Conservation (phyloP, 2,797 vertebrate species). For the Falco concolor region DNA sequence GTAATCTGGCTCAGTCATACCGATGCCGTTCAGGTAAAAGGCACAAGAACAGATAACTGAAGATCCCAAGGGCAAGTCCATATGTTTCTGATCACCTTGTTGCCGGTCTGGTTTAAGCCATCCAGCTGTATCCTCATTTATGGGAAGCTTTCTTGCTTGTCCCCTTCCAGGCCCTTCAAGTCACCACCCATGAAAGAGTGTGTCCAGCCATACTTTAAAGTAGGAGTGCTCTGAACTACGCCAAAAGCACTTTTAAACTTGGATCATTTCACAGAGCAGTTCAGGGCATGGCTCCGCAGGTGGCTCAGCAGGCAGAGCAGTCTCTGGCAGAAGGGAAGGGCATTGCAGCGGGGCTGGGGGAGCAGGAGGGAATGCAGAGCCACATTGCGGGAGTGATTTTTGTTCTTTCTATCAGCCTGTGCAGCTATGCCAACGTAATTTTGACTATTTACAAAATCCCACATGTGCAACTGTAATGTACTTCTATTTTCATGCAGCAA, state of each 20-base stretch:
- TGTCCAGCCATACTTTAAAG: neutral
- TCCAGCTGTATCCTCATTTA: neutral
- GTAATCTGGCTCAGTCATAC: neutral
- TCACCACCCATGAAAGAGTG: neutral
- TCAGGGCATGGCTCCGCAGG: neutral
- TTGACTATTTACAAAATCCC: neutral
- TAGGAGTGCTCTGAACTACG: neutral
- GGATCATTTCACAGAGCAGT: neutral
- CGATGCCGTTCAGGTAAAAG: neutral
- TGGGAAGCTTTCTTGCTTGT: neutral
- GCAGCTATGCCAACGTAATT: neutral
- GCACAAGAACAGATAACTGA: neutral
- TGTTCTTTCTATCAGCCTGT: neutral
- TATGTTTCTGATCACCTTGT: neutral
- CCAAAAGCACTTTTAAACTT: neutral
- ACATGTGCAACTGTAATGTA: neutral
- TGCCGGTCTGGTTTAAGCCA: neutral
- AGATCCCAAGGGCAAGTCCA: neutral
- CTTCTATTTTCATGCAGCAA: neutral
- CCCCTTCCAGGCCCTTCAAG: neutral
- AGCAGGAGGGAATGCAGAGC: neutral
- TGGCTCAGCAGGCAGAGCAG: neutral
- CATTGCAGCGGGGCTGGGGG: accelerated
- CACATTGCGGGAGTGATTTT: neutral
- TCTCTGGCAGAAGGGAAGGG: neutral